Conservation (phyloP, 2,797 vertebrate genomes). For the Botia almorhae region DNA sequence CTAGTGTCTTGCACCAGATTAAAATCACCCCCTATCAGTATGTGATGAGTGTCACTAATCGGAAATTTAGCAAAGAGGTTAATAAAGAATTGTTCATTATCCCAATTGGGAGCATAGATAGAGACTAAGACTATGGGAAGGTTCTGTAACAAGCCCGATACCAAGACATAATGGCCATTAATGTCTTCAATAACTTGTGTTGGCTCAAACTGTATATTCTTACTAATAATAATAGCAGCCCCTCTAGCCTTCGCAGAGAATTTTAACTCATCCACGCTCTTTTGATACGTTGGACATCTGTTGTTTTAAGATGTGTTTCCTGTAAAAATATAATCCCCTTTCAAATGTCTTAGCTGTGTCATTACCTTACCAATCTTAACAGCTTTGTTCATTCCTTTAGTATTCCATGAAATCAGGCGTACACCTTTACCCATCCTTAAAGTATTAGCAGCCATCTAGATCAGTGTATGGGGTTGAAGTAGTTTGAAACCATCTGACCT, state of each 20-base stretch:
- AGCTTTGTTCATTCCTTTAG: too few species aligned
- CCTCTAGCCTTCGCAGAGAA: not conserved
- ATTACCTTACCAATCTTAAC: too few species aligned
- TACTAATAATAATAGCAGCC: conserved; percentile 7
- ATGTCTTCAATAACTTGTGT: not conserved
- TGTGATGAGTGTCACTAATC: not conserved
- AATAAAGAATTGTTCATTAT: not conserved
- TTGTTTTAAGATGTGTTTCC: too few species aligned
- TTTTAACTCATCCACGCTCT: not conserved
- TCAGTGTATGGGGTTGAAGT: too few species aligned
- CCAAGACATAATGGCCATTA: not conserved
- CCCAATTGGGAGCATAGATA: conserved; percentile 1
- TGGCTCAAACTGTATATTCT: not conserved
- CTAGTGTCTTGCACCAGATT: not conserved
- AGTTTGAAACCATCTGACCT: too few species aligned
- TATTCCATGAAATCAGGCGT: too few species aligned
- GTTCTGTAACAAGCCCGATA: not conserved
- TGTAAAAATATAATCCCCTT: too few species aligned
- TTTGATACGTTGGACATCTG: too few species aligned
- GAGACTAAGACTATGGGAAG: not conserved
- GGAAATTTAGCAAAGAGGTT: not conserved
- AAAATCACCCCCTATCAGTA: not conserved
- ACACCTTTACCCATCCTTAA: too few species aligned
- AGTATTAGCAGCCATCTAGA: too few species aligned
- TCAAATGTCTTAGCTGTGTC: too few species aligned